Conservation (phyloP, 2,888 invertebrate genomes). For the Salticus scenicus region DNA sequence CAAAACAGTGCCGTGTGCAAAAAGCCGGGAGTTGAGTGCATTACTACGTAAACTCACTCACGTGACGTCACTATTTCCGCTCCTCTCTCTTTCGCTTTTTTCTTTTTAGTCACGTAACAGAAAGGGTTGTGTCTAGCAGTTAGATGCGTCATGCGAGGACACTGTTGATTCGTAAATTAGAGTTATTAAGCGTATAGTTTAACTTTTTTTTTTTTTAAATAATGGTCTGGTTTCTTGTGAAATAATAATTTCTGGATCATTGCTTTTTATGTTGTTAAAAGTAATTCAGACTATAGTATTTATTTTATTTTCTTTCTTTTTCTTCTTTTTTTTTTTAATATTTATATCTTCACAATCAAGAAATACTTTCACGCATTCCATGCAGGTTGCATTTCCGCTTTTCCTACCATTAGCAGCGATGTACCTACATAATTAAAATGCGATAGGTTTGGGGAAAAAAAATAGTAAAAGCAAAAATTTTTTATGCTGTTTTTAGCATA, state of each 20-base stretch:
- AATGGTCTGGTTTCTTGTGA: neutral
- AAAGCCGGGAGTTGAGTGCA: neutral
- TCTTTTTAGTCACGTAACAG: neutral
- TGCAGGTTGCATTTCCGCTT: no score
- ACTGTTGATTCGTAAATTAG: conserved; percentile 2
- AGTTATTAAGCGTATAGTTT: neutral
- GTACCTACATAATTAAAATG: no score
- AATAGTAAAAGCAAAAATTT: no score
- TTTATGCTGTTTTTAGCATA: no score
- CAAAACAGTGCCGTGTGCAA: conserved; percentile 19
- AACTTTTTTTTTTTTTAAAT: no score
- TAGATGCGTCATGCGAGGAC: conserved; percentile 6
- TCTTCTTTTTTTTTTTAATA: no score
- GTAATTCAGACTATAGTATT: no score
- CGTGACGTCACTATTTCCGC: neutral
- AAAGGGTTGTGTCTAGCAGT: neutral
- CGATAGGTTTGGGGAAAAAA: no score
- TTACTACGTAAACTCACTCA: neutral
- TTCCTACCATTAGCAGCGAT: no score
- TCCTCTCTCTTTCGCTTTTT: neutral
- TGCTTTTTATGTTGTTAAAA: neutral
- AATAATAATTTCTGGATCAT: neutral
- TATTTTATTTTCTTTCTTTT: no score
- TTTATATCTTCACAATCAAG: no score
- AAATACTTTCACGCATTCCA: no score